These are phyloP conservation scores for Maccullochella peelii DNA, from an alignment of 2,113 vertebrate genomes.

Conservation along the genomic window DNA sequence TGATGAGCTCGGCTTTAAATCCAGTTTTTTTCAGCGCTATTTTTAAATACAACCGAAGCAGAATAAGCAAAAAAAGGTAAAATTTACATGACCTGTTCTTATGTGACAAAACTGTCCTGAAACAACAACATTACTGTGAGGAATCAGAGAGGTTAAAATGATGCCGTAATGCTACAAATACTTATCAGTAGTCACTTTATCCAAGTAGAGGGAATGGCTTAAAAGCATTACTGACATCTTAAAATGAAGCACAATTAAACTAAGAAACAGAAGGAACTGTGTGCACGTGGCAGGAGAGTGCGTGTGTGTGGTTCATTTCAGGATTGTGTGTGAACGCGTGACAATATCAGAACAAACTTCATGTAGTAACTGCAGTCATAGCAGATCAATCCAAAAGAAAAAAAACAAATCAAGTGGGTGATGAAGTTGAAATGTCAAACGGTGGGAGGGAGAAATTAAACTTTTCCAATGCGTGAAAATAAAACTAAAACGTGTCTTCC, in stretches of 20 bases:
- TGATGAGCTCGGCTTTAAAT: slow-evolving; percentile 54
- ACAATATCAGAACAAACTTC: neutral
- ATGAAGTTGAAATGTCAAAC: slow-evolving; percentile 23
- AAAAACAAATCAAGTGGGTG: neutral
- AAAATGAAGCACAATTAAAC: slow-evolving; percentile 25
- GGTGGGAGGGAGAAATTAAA: slow-evolving; percentile 34
- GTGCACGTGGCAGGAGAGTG: neutral
- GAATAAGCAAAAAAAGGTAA: slow-evolving; percentile 6
- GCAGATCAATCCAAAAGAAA: neutral
- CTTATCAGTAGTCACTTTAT: slow-evolving; percentile 71
- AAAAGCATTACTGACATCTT: slow-evolving; percentile 57
- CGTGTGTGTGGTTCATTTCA: neutral
- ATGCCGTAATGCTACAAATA: slow-evolving; percentile 57
- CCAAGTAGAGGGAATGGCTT: slow-evolving; percentile 51
- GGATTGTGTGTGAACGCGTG: slow-evolving; percentile 16
- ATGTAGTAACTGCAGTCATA: slow-evolving; percentile 41
- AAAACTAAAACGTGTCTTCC: slow-evolving; percentile 41
- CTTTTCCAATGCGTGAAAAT: slow-evolving; percentile 17
- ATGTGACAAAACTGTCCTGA: neutral
- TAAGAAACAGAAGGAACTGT: slow-evolving; percentile 15
- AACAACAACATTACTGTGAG: neutral
- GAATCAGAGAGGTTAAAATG: slow-evolving; percentile 36
- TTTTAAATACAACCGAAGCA: slow-evolving; percentile 55
- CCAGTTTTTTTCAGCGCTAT: slow-evolving; percentile 62
- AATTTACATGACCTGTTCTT: slow-evolving; percentile 17